Base-by-base conservation (phyloP, 2,113 vertebrate species). In the Anhinga anhinga region DNA sequence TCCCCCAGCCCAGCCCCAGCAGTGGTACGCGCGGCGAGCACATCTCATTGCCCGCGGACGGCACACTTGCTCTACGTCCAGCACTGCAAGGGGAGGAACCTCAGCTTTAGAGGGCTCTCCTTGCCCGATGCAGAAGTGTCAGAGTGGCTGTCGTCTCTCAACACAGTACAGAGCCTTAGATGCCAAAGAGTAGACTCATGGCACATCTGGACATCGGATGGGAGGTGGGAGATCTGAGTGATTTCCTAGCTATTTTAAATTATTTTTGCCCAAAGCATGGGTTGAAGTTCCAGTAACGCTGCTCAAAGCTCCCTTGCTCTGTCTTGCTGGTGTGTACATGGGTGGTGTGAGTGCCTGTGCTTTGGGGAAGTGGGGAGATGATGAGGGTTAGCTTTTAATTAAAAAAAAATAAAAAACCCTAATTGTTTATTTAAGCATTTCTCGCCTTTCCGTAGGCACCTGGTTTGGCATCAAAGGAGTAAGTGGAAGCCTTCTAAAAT, bases 401-500 rank as follows among this genome's bases (percentile, higher is more conserved):
- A 8, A 12, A n/a, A 76, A 91, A 79, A 73, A 22, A 11, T 26
- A 34, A 4, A 27, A 32, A 77, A 45, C 21, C 17, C 45, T 59
- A 87, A n/a, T 52, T 90, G 34, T 22, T 25, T 58, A 88, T 88
- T 77, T 66, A 53, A 95, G 72, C 53, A 34, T 55, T 70, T 80
- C 66, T 78, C 26, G 77, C 42, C 61, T 61, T 62, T 93, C 86
- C 95, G 91, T 30, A 93, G 91, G 92, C 53, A 76, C 30, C 38
- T 88, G 78, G 55, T 90, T 74, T 4, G 88, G 90, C 83, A 97
- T 72, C 80, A 89, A 93, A 90, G 44, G n/a, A 80, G 38, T 74
- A 69, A 90, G 73, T 88, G 78, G 91, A 96, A 95, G 65, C 74
- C 92, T 90, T 88, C 88, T 30, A 94, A 92, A 91, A 91, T 0